Evolutionary conservation across 2,888 invertebrate genomes (phyloP).

Genomic region (Hypomecis punctinalis): DNA sequence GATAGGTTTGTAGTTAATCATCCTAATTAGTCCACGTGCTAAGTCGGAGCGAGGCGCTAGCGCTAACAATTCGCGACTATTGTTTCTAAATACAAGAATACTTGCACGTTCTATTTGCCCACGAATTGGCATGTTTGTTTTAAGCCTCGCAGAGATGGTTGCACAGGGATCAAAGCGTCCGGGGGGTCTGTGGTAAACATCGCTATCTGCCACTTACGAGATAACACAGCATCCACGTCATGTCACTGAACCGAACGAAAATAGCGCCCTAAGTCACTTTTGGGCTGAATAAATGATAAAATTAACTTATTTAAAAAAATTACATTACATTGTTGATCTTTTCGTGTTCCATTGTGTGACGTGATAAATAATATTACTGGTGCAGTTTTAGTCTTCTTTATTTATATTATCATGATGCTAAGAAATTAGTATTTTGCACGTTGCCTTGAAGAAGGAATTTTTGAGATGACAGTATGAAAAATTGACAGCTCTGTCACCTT

Average conservation of each 20-base stretch:
- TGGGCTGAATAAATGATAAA: neutral
- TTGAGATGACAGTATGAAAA: no score
- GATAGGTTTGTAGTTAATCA: no score
- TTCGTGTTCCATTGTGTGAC: no score
- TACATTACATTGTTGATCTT: neutral
- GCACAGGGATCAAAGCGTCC: conserved; percentile 37
- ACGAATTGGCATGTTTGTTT: conserved; percentile 12
- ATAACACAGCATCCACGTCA: conserved; percentile 24
- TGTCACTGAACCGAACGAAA: conserved; percentile 29
- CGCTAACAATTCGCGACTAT: no score
- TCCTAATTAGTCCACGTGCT: no score
- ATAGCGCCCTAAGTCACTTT: conserved; percentile 8
- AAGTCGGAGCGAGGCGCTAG: no score
- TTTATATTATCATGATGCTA: no score
- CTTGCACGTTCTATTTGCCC: conserved; percentile 22
- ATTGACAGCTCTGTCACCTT: no score
- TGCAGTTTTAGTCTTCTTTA: no score
- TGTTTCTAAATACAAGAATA: neutral
- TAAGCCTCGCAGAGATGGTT: conserved; percentile 16
- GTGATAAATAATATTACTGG: no score
- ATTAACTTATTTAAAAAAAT: neutral
- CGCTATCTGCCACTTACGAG: conserved; percentile 6
- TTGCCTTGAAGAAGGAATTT: no score
- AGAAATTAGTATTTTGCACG: no score
- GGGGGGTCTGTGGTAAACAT: conserved; percentile 39